Evolutionary conservation across 2,113 vertebrate species (phyloP), one percentile per base, ranked within the genome.

Genomic region (Rynchops niger): DNA sequence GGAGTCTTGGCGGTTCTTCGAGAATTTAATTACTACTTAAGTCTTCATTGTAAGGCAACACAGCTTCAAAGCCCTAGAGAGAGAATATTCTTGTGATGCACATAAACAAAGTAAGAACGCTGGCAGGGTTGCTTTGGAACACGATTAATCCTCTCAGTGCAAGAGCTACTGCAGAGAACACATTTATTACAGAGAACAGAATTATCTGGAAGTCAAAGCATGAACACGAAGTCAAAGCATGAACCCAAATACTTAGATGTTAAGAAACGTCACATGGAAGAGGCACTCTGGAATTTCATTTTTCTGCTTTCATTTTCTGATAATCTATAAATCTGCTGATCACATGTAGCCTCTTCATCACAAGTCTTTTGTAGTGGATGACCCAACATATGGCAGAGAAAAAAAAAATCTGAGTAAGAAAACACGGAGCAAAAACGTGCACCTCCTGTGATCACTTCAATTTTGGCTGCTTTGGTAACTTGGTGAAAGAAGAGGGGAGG

Each of bases 321-420:
- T 26, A 40, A 43, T 94, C 83, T 86, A 77, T 81, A 96, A 96
- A 93, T 93, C 91, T 98, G 94, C 90, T 88, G 96, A 79, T 97
- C 96, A 93, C 56, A 63, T 77, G 95, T 71, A 93, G 93, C 87
- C 84, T 78, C 79, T 92, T 90, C 80, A 52, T 69, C 56, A 2
- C 19, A 94, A 90, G 77, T 58, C 76, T 97, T 96, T 97, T 49
- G 43, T 92, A 96, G 97, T 49, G 89, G 92, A 52, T 90, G 95
- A 94, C 95, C 96, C 96, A 95, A 96, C 97, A 97, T 95, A 97
- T 92, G 97, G 97, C 93, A 96, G 74, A 71, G 86, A 20, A 59
- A 83, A 59, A 83, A 59, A 94, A 90, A 97, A 88, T 63, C 40
- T 32, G 78, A 90, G 86, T 76, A 56, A 45, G 87, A 58, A n/a